Percentiles rank a stretch among this genome's conserved stretches.
These are phyloP conservation scores for Erpornis zantholeuca DNA, from an alignment of 2,113 vertebrate species.

Conservation along the genomic window DNA sequence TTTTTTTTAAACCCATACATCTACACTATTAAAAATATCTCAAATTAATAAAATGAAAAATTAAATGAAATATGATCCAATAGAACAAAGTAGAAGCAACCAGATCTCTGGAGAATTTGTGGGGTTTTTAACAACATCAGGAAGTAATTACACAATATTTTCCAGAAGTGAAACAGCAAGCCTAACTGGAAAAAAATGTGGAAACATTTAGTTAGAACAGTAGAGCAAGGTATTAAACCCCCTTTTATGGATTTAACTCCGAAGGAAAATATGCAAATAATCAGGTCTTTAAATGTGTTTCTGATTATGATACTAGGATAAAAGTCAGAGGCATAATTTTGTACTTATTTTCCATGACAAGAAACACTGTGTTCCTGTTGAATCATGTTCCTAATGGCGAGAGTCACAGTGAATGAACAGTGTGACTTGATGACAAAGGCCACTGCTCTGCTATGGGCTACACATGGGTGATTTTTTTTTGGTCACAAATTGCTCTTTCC, in stretches of 20 bases:
- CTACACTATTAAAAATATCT: slow-evolving; percentile 1
- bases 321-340: slow-evolving; percentile 67
- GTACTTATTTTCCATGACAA: slow-evolving; percentile 48
- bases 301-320: slow-evolving; percentile 71
- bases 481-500: not conserved
- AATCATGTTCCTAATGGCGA: not conserved
- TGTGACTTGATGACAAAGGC: not conserved
- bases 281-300: slow-evolving; percentile 73
- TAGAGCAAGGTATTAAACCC: slow-evolving; percentile 77
- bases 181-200: slow-evolving; percentile 81
- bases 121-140: slow-evolving; percentile 69
- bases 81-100: slow-evolving; percentile 69
- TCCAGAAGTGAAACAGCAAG: slow-evolving; percentile 81
- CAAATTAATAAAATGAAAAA: slow-evolving; percentile 70
- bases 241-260: slow-evolving; percentile 79
- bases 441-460: not conserved
- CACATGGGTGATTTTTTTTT: not conserved
- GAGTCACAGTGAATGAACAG: not conserved
- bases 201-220: slow-evolving; percentile 82
- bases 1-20: not conserved
- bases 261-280: slow-evolving; percentile 80
- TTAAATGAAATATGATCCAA: slow-evolving; percentile 59
- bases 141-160: slow-evolving; percentile 80
- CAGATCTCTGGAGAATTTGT: slow-evolving; percentile 55
- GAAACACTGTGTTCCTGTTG: slow-evolving; percentile 42